Conservation (phyloP, 1,140 invertebrate species). For the Diachasmimorpha longicaudata region DNA sequence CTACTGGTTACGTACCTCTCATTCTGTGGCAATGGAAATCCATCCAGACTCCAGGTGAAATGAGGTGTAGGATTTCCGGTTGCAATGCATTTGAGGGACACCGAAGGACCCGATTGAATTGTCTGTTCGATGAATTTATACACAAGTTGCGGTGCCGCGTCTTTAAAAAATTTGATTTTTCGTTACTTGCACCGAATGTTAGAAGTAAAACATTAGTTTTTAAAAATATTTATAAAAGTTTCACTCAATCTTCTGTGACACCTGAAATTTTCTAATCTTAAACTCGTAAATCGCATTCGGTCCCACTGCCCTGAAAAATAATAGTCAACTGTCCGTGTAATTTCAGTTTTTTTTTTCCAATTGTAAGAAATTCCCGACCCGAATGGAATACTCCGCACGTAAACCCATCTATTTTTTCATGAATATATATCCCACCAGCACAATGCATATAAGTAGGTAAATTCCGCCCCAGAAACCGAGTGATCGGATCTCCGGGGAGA, state of each 20-base stretch:
- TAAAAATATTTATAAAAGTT: too few species aligned
- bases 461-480: not conserved
- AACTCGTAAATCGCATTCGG: too few species aligned
- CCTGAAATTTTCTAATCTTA: too few species aligned
- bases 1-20: conserved; percentile 57
- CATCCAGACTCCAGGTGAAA: conserved; percentile 87
- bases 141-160: conserved; percentile 82
- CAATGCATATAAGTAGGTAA: not conserved
- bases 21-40: conserved; percentile 79
- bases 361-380: not conserved
- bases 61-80: conserved; percentile 90
- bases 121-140: conserved; percentile 92
- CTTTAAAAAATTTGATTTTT: conserved; percentile 53
- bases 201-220: too few species aligned
- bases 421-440: not conserved
- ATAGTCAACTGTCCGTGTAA: too few species aligned
- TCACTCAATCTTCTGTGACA: too few species aligned
- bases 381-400: not conserved
- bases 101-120: conserved; percentile 83
- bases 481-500: not conserved
- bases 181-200: too few species aligned
- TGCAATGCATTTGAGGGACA: conserved; percentile 89
- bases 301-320: too few species aligned
- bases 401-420: not conserved
- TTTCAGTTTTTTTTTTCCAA: too few species aligned